Percentiles rank a stretch among this genome's conserved stretches.
These are phyloP conservation scores for Eupithecia exiguata DNA, from an alignment of 2,888 invertebrate genomes.

Conservation along the genomic window DNA sequence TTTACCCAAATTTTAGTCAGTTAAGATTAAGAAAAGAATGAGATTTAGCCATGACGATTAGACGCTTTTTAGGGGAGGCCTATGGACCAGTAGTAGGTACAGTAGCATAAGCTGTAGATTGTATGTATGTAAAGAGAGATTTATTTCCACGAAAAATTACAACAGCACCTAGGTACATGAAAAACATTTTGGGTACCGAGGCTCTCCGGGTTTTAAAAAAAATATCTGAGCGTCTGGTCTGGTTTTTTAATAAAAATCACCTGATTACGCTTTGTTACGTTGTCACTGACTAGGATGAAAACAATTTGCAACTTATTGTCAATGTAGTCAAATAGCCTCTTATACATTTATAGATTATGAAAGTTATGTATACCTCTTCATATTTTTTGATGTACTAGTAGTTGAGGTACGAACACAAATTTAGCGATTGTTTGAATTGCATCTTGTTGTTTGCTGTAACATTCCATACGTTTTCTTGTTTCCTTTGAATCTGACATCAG, in stretches of 20 bases:
- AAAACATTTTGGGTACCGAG: neutral
- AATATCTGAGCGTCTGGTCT: too few species aligned
- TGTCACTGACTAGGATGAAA: too few species aligned
- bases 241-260: too few species aligned
- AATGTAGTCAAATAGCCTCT: too few species aligned
- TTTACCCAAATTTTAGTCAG: neutral
- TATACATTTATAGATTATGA: neutral
- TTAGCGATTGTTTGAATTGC: neutral
- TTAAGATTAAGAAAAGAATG: neutral
- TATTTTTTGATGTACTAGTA: neutral
- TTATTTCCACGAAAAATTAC: neutral
- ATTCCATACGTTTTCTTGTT: neutral
- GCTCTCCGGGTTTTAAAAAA: too few species aligned
- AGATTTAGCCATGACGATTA: neutral
- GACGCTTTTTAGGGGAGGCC: neutral
- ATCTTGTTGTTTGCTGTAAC: neutral
- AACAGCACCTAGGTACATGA: neutral
- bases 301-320: too few species aligned
- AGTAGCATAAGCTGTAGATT: neutral
- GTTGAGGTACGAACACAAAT: neutral
- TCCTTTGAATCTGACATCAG: neutral
- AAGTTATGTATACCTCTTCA: neutral
- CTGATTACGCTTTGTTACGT: too few species aligned
- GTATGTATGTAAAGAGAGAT: neutral
- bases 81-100: neutral